phyloP scores from a whole-genome alignment of 2,797 vertebrate species.

The Erpetoichthys calabaricus region DNA sequence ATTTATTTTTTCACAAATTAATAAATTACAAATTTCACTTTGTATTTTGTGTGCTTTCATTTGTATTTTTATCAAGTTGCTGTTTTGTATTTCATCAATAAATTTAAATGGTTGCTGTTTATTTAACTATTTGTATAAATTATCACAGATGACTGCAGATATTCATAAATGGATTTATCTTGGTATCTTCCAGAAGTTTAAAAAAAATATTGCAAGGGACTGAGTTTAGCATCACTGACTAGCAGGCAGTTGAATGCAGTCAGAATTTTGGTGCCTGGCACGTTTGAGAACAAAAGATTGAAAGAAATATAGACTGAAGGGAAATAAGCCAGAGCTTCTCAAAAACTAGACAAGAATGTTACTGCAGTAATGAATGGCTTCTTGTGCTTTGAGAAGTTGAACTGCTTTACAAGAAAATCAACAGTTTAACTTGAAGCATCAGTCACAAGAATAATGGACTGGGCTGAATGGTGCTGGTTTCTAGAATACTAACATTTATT shows the following conservation, averaged over 20 bases:
- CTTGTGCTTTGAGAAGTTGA: constrained; percentile 14
- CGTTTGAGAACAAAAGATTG: constrained; percentile 2
- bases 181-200: not conserved
- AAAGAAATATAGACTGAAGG: constrained; percentile 3
- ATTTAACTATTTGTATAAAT: no score
- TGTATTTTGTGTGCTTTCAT: no score
- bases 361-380: constrained; percentile 29
- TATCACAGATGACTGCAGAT: no score
- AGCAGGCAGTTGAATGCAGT: not conserved
- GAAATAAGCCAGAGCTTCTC: constrained; percentile 1
- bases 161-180: not conserved
- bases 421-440: constrained; percentile 33
- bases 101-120: no score
- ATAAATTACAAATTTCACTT: no score
- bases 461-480: no score
- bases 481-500: no score
- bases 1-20: no score
- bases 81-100: no score
- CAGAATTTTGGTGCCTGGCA: not conserved
- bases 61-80: no score
- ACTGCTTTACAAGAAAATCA: constrained; percentile 37
- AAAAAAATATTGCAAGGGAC: not conserved
- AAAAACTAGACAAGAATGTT: constrained; percentile 13
- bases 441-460: no score
- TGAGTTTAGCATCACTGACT: not conserved